Evolutionary conservation across 2,113 vertebrate species (phyloP), one percentile per base, ranked within the genome.

Genomic region (Siphamia tubifer): DNA sequence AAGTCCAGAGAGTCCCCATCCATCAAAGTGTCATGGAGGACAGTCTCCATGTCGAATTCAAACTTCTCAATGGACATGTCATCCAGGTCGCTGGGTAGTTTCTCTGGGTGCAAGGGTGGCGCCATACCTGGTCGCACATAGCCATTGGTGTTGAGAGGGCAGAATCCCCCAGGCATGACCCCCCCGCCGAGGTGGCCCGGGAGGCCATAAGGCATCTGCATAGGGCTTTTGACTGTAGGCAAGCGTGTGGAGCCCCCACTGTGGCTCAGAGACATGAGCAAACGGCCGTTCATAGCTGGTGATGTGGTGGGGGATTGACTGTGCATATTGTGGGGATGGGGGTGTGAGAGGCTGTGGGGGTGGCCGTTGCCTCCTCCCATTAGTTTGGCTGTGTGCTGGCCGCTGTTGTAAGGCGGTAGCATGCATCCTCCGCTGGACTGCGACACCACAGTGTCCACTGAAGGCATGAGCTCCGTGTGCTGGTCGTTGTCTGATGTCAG

Each of bases 21-120:
- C 96, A 99, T 98, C 82, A 98, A 94, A 56, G 98, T 96, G 44
- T 99, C 98, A 40, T 96, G 96, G 69, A 99, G 95, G 64, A 99
- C 96, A 0, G 96, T 96, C 79, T 99, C 98, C 94, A 99, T 94
- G 90, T 99, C 98, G 28, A 98, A 97, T 86, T 99, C 98, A 76
- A 99, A 94, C 82, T 94, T 94, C 82, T 99, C 97, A 13, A 99
- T 95, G 57, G 95, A 93, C 96, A 99, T 96, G 88, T 96, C 96
- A 5, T 98, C 97, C 90, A 99, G 91, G 91, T 99, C 98, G 79
- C 98, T 99, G 17, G 98, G 98, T 82, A 99, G 95, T 90, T 95
- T 98, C 86, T 99, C 98, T 54, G 92, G 93, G 89, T 96, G 94
- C 64, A 73, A 74, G 74, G 89, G 88, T 27, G 84, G 92, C n/a